Evolutionary conservation across 2,888 invertebrate genomes (phyloP).

Genomic region (Nowickia ferox): DNA sequence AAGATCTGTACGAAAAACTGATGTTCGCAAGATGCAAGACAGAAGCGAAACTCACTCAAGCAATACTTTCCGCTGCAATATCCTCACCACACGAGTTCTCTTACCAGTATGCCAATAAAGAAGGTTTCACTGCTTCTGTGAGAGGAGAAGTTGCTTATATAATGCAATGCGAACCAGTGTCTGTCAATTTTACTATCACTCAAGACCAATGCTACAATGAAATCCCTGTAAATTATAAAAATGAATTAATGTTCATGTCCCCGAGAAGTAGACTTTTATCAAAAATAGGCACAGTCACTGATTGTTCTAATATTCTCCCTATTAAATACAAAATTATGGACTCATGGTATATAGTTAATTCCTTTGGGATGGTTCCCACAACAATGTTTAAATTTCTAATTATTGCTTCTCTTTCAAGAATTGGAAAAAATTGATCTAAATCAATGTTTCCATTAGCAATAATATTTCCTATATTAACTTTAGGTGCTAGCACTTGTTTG

Average conservation of each 20-base stretch:
- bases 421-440: too few relatives aligned
- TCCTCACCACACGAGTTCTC: neutral
- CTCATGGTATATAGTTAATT: neutral
- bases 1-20: neutral
- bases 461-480: too few relatives aligned
- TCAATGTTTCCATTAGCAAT: too few relatives aligned
- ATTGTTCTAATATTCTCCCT: neutral
- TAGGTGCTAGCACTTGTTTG: too few relatives aligned
- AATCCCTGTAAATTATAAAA: neutral
- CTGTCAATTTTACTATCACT: neutral
- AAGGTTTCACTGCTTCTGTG: neutral
- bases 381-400: neutral
- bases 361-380: neutral
- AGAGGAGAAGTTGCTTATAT: neutral
- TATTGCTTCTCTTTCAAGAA: too few relatives aligned
- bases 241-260: neutral
- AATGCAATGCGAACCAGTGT: neutral
- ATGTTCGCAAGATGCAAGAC: neutral
- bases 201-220: neutral
- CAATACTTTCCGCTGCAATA: neutral
- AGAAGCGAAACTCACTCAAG: neutral
- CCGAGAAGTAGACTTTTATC: neutral
- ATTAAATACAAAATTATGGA: neutral
- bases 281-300: neutral
- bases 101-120: neutral